Base-by-base conservation (phyloP, 2,797 vertebrate species). In the Gymnothorax reevesii region DNA sequence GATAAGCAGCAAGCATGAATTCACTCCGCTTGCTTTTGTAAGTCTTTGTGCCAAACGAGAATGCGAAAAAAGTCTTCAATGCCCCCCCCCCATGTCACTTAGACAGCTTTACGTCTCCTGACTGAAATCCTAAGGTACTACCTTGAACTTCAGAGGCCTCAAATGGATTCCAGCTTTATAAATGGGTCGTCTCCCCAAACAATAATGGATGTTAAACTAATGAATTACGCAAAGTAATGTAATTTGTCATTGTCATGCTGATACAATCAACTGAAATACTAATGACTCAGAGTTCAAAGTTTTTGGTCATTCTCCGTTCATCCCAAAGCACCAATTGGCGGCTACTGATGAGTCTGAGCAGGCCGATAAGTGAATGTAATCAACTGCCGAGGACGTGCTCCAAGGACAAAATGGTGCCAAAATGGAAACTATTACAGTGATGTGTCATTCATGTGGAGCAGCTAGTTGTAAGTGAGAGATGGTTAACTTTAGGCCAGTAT, bases 171-270 rank as follows among this genome's bases (percentile, higher is more conserved):
- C 25, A 69, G 59, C 77, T 20, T 80, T 57, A 57, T 49, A n/a
- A 86, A 80, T 66, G 42, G 33, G 55, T 86, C 27, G 10, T 62
- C 55, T 12, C n/a, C 52, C 12, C 54, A n/a, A 57, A 82, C n/a
- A 54, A 55, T 54, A 22, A 49, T 6, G 17, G 7, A 77, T 82
- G 75, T 62, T 82, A 86, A 64, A 52, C 22, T 80, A 55, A 54
- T 22, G 17, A 54, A 80, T 54, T 7, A 80, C 10, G 10, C 20
- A 22, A 80, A 20, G 77, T 55, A 7, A 80, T 80, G 49, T n/a
- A 6, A 55, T 80, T 80, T 80, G 77, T 80, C 77, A 42, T 80
- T 80, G 77, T 55, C 52, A n/a, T 80, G 20, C 77, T 22, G 77
- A 54, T 80, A n/a, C 52, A 80, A 80, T n/a, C 22, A 55, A 22